phyloP scores from a whole-genome alignment of 2,113 vertebrate species.

The Toxostoma redivivum region DNA sequence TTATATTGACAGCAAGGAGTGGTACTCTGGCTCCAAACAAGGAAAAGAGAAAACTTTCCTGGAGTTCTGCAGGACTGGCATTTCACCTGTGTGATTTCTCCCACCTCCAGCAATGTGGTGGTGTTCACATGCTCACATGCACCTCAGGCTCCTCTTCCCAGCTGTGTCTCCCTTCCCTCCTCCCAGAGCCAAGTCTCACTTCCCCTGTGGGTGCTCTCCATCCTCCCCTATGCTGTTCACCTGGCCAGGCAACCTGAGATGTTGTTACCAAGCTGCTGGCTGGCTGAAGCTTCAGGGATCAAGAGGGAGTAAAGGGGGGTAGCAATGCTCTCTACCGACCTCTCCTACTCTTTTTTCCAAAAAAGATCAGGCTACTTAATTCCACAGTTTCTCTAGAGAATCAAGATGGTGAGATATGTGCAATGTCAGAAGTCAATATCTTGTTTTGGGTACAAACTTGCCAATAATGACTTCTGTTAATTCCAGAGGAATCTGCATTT shows the following conservation, averaged over 20 bases:
- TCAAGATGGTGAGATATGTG: background rate
- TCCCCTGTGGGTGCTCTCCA: background rate
- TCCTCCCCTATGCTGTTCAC: background rate
- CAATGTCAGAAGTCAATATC: background rate
- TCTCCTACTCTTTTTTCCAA: background rate
- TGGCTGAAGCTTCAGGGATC: background rate
- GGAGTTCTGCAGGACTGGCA: background rate
- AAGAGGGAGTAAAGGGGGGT: background rate
- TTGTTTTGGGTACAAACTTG: background rate
- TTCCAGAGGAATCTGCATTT: background rate
- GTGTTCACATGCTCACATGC: rapidly evolving
- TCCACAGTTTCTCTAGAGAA: background rate
- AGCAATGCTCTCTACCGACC: background rate
- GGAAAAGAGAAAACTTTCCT: background rate
- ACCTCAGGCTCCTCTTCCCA: background rate
- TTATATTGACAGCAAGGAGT: background rate
- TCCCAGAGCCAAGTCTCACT: background rate
- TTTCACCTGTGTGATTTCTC: background rate
- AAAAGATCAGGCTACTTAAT: background rate
- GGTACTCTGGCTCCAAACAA: background rate
- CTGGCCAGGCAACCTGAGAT: background rate
- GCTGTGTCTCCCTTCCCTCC: background rate
- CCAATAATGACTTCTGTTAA: background rate
- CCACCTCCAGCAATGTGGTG: background rate
- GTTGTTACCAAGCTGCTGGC: background rate